Conservation (phyloP, 2,888 invertebrate species). For the Blera fallax region DNA sequence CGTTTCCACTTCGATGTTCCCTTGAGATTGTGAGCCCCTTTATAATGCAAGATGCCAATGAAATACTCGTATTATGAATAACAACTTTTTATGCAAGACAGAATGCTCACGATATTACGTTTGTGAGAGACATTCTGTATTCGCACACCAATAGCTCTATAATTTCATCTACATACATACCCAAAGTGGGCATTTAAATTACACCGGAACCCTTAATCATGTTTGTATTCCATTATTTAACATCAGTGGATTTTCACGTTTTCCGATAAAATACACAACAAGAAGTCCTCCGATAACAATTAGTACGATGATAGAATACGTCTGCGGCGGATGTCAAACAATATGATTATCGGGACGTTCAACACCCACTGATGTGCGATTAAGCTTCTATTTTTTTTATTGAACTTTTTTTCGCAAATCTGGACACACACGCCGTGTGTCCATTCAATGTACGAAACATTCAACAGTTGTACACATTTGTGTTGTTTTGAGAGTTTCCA, state of each 20-base stretch:
- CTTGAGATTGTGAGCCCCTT: too few species aligned
- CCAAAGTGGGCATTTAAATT: too few species aligned
- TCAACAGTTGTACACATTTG: constrained; percentile 15
- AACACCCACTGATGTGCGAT: constrained; percentile 4
- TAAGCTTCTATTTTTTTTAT: background rate
- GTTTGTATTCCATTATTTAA: background rate
- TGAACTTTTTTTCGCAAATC: background rate
- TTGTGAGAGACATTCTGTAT: too few species aligned
- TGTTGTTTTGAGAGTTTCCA: background rate
- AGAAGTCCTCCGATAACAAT: background rate
- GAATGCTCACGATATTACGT: too few species aligned
- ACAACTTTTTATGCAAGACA: too few species aligned
- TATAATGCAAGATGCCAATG: too few species aligned
- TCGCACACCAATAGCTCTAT: too few species aligned
- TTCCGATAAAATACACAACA: background rate
- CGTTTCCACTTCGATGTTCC: too few species aligned
- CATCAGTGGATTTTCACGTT: background rate
- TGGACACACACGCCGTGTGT: background rate
- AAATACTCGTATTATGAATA: too few species aligned
- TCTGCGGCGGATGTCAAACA: background rate
- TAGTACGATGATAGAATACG: background rate
- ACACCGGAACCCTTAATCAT: background rate
- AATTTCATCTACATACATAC: too few species aligned
- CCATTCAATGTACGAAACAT: background rate
- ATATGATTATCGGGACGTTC: constrained; percentile 2